These are phyloP conservation scores for Drosophila willistoni DNA, from an alignment of 1,140 invertebrate genomes.

Conservation along the genomic window DNA sequence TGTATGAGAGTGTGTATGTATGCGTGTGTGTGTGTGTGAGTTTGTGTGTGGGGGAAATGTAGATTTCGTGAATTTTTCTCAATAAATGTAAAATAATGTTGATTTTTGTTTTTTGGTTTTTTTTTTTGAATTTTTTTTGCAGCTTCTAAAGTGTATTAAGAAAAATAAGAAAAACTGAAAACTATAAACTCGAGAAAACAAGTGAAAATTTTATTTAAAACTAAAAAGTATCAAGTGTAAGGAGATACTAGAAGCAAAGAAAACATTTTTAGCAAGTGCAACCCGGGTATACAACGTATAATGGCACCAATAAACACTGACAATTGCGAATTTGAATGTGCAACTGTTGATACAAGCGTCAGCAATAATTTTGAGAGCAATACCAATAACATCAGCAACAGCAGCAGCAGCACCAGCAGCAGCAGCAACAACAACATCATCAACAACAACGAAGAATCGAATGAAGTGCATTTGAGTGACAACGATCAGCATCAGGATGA, in stretches of 20 bases:
- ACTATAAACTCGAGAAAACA: constrained; percentile 30
- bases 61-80: not conserved
- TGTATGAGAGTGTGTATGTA: not conserved
- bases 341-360: constrained; percentile 71
- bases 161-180: constrained; percentile 35
- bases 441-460: constrained; percentile 56
- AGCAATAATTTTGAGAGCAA: constrained; percentile 46
- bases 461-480: constrained; percentile 64
- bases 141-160: constrained; percentile 57
- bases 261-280: constrained; percentile 70
- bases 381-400: constrained; percentile 27
- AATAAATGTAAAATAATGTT: constrained; percentile 11
- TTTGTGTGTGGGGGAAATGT: not conserved
- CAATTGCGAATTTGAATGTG: constrained; percentile 83
- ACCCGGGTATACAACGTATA: constrained; percentile 74
- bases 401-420: not conserved
- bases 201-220: constrained; percentile 10
- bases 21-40: not conserved
- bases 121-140: constrained; percentile 33
- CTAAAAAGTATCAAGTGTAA: constrained; percentile 23
- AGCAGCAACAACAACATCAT: constrained; percentile 13
- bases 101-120: constrained; percentile 17
- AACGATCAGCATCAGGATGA: constrained; percentile 34
- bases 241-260: constrained; percentile 45
- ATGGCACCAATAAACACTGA: constrained; percentile 83